A percentile compares a stretch with the other conserved stretches of the same genome.
Conservation (phyloP, 2,797 vertebrate species). For the Esox lucius region DNA sequence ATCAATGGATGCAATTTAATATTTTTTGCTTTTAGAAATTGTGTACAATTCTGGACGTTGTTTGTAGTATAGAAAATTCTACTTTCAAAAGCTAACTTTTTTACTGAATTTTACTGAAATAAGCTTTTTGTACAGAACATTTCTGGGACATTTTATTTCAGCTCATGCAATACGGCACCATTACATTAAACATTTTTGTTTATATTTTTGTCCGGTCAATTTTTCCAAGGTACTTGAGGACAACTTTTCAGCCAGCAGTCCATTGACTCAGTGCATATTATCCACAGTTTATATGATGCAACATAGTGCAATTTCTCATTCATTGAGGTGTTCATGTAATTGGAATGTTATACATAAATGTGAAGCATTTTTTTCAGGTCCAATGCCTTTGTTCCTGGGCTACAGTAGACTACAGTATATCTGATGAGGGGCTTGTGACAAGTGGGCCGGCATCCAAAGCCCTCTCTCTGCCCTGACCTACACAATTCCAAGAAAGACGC, state of each 20-base stretch:
- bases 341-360: slow-evolving; percentile 34
- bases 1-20: too few species aligned
- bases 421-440: slow-evolving; percentile 44
- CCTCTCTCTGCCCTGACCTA: slow-evolving; percentile 80
- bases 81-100: too few species aligned
- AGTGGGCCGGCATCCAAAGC: slow-evolving; percentile 62
- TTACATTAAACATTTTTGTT: too few species aligned
- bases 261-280: neutral
- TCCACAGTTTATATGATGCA: neutral
- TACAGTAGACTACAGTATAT: slow-evolving; percentile 37
- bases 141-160: too few species aligned
- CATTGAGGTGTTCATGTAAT: slow-evolving; percentile 5
- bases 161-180: too few species aligned
- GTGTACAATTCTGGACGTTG: too few species aligned
- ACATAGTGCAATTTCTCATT: neutral
- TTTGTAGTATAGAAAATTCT: too few species aligned
- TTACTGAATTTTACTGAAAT: too few species aligned
- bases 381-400: slow-evolving; percentile 14
- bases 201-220: too few species aligned
- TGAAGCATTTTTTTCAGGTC: slow-evolving; percentile 21
- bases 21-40: too few species aligned
- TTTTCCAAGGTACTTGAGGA: neutral
- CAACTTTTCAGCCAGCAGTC: neutral
- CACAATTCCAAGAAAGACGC: slow-evolving; percentile 85
- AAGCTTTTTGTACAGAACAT: too few species aligned